Conservation (phyloP, 2,797 vertebrate species). For the Onychomys leucogaster region DNA sequence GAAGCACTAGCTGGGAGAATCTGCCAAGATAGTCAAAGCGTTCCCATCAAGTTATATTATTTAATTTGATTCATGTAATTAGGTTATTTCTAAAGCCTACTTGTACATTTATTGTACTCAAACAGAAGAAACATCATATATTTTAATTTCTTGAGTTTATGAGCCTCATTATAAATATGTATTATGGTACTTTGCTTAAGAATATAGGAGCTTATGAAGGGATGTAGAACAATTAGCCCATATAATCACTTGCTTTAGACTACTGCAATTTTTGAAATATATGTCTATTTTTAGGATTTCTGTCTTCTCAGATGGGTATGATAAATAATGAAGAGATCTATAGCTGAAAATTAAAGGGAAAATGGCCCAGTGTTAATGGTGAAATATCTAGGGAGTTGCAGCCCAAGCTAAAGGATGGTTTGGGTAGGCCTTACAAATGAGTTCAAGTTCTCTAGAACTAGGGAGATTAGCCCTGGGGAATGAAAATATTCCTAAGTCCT, state of each 20-base stretch:
- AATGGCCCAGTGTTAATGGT: conserved; percentile 52
- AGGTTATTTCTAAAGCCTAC: conserved; percentile 30
- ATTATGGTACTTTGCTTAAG: conserved; percentile 38
- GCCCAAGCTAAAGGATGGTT: conserved; percentile 6
- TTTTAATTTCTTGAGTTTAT: conserved; percentile 62
- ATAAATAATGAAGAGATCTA: conserved; percentile 43
- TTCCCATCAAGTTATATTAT: conserved; percentile 45
- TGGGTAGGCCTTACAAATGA: conserved; percentile 23
- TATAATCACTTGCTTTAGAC: conserved; percentile 46
- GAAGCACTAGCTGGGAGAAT: conserved; percentile 27
- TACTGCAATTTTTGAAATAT: neutral
- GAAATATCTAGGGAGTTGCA: neutral
- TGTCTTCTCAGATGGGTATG: conserved; percentile 50
- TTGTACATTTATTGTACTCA: conserved; percentile 11
- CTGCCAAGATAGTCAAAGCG: neutral
- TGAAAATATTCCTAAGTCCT: conserved; percentile 1
- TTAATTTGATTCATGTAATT: conserved; percentile 33
- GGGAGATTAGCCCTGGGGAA: neutral
- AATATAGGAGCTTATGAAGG: conserved; percentile 5
- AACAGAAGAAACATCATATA: conserved; percentile 3
- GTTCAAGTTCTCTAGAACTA: conserved; percentile 36
- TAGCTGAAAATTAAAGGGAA: conserved; percentile 28
- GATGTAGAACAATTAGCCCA: neutral
- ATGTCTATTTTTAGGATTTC: conserved; percentile 61
- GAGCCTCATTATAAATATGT: conserved; percentile 2